These are phyloP conservation scores for Syngnathoides biaculeatus DNA, from an alignment of 2,113 vertebrate species.

Conservation along the genomic window DNA sequence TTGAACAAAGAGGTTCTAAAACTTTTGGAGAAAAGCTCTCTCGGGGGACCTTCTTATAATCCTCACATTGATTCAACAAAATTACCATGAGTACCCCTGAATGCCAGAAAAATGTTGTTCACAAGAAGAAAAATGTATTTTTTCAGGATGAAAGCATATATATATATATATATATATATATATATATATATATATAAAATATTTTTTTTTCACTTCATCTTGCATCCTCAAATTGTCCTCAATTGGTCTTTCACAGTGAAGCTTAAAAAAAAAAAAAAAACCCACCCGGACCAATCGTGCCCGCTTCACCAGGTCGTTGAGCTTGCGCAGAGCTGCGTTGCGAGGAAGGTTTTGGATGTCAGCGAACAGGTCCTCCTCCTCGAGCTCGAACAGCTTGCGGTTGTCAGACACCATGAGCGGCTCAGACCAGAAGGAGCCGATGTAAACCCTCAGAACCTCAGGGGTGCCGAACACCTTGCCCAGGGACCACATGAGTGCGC, in stretches of 20 bases:
- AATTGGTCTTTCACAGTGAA: background rate
- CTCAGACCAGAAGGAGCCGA: slow-evolving; percentile 92
- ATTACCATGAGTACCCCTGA: too few species aligned
- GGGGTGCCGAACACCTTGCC: slow-evolving; percentile 89
- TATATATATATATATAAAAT: too few species aligned
- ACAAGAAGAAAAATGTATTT: too few species aligned
- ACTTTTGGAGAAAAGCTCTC: background rate
- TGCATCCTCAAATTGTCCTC: background rate
- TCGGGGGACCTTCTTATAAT: background rate
- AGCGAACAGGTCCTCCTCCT: slow-evolving; percentile 87
- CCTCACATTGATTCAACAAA: too few species aligned
- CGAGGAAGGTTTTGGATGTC: slow-evolving; percentile 91
- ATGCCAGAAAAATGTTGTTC: too few species aligned
- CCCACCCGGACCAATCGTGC: slow-evolving; percentile 86
- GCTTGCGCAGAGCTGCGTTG: slow-evolving; percentile 85
- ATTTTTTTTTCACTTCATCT: background rate
- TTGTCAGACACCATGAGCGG: slow-evolving; percentile 84
- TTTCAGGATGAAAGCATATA: too few species aligned
- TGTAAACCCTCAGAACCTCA: slow-evolving; percentile 90
- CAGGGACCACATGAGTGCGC: slow-evolving; percentile 92
- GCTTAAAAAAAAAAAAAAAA: slow-evolving; percentile 7
- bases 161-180: too few species aligned
- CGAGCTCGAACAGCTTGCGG: slow-evolving; percentile 85
- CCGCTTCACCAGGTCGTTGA: slow-evolving; percentile 90
- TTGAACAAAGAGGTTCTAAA: too few species aligned